Evolutionary conservation across 2,888 invertebrate genomes (phyloP), one percentile per base, ranked within the genome.

Genomic region (Hirtodrosophila duncani): DNA sequence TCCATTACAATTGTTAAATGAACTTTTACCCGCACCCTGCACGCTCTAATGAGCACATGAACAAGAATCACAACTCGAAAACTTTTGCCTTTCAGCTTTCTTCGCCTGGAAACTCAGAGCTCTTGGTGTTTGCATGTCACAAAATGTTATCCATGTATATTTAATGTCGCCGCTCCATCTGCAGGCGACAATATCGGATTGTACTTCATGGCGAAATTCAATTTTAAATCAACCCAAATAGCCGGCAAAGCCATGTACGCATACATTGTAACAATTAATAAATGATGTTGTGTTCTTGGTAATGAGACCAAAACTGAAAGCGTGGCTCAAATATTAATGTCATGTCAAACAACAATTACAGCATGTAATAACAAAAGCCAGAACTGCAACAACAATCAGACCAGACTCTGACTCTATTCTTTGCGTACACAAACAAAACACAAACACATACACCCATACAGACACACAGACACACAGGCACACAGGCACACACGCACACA

Each of bases 291-390:
- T 78, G 67, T 60, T 67, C n/a, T 67, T 67, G 59, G 64, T 75
- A 67, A 75, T 68, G 75, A 66, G 67, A 41, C 43, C 11, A 39
- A 55, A 46, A 55, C 31, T 50, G 46, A 53, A 43, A 39, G 49
- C 57, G 58, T 34, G 34, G 43, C 58, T 64, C 55, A 64, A 75
- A 75, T 75, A 75, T 75, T 75, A 77, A 80, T 75, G 78, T 72
- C 75, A 75, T 75, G 80, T 75, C 75, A 80, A 77, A 77, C 80
- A 63, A 69, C 77, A 75, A 75, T 80, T 75, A 75, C 71, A 67
- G 31, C 68, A 61, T 75, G 77, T 77, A 50, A 45, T 65, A 67
- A 56, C 59, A 63, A 20, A 17, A 30, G 3, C 34, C 33, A 34
- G 24, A 55, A 9, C 31, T 24, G 4, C 41, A 53, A 36, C 49